Evolutionary conservation across 1,140 invertebrate species (phyloP).

Genomic region (Onthophagus taurus): DNA sequence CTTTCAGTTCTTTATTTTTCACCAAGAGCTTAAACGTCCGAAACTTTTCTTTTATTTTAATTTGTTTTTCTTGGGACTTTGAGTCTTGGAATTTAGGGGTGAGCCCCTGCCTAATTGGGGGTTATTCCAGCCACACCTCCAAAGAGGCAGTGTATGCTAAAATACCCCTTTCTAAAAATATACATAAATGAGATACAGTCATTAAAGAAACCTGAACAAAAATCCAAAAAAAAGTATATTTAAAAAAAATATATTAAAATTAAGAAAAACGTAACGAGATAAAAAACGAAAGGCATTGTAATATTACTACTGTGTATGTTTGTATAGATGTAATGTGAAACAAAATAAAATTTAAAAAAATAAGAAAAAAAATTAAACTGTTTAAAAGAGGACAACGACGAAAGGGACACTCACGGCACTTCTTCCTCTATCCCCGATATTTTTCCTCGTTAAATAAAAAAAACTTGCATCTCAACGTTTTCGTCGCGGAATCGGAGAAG

Average conservation of each 20-base stretch:
- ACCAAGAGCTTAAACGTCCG: too few relatives aligned
- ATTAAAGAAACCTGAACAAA: conserved; percentile 1
- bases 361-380: too few relatives aligned
- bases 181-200: conserved; percentile 4
- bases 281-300: neutral
- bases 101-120: conserved; percentile 34
- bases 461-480: neutral
- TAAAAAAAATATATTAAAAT: too few relatives aligned
- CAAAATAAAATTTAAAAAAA: conserved; percentile 6
- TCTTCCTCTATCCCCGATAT: neutral
- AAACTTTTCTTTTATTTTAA: too few relatives aligned
- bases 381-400: conserved; percentile 12
- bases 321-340: conserved; percentile 30
- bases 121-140: conserved; percentile 37
- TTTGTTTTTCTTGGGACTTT: too few relatives aligned
- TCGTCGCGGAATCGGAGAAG: neutral
- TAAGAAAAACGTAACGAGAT: conserved; percentile 14
- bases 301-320: conserved; percentile 29
- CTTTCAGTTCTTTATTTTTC: neutral
- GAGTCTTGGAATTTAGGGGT: too few relatives aligned
- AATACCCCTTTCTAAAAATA: conserved; percentile 4
- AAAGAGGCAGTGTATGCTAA: conserved; percentile 27
- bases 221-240: conserved; percentile 8
- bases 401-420: conserved; percentile 13
- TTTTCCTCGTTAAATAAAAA: too few relatives aligned